Evolutionary conservation across 2,888 invertebrate genomes (phyloP).

Genomic region (Yponomeuta evonymella): DNA sequence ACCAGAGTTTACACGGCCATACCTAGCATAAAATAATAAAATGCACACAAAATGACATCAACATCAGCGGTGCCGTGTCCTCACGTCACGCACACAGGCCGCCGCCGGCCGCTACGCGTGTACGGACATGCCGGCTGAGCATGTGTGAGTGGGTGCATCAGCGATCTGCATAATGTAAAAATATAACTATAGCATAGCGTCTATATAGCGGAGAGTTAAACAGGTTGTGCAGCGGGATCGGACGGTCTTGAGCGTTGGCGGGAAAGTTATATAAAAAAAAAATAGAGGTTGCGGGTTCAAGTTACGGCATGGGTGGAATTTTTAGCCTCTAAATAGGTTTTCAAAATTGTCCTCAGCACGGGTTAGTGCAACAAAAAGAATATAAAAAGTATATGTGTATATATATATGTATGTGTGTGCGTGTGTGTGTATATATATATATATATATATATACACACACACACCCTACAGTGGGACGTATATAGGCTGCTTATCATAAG

Average conservation of each 20-base stretch:
- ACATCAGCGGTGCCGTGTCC: neutral
- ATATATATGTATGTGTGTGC: too few relatives aligned
- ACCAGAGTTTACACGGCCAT: neutral
- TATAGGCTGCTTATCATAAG: too few relatives aligned
- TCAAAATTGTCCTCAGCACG: too few relatives aligned
- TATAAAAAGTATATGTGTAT: too few relatives aligned
- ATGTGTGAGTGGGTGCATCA: conserved; percentile 27
- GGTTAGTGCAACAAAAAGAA: too few relatives aligned
- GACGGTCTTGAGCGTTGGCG: conserved; percentile 18
- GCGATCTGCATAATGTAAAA: conserved; percentile 30
- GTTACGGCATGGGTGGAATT: too few relatives aligned
- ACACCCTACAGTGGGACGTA: too few relatives aligned
- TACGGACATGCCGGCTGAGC: conserved; percentile 12
- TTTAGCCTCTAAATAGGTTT: too few relatives aligned
- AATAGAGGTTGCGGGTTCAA: too few relatives aligned
- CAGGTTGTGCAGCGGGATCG: conserved; percentile 21
- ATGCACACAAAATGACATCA: neutral
- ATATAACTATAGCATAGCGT: conserved; percentile 21
- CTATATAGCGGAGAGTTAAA: conserved; percentile 17
- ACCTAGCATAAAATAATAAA: neutral
- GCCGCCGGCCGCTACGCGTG: conserved; percentile 17
- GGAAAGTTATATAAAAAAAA: neutral
- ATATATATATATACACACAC: too few relatives aligned
- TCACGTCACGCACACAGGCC: conserved; percentile 21
- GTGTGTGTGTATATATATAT: too few relatives aligned